These are phyloP conservation scores for Morpho deidamia DNA, from an alignment of 2,888 invertebrate species.

Conservation along the genomic window DNA sequence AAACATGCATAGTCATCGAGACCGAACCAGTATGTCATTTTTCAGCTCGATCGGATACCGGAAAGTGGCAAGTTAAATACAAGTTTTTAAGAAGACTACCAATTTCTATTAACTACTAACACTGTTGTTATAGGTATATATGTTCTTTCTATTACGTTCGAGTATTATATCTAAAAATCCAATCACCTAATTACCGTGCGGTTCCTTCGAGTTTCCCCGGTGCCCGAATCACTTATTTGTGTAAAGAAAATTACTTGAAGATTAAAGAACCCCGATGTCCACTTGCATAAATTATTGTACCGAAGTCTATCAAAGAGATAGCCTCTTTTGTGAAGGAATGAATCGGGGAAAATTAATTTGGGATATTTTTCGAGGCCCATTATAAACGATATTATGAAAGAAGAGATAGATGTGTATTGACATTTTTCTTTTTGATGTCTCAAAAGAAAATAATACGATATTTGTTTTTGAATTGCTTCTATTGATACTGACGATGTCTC, in stretches of 20 bases:
- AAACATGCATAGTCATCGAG: no score
- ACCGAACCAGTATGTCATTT: no score
- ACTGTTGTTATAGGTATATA: no score
- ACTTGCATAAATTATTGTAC: conserved; percentile 74
- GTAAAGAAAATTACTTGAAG: conserved; percentile 54
- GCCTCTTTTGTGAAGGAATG: conserved; percentile 52
- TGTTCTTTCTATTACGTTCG: no score
- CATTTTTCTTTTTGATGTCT: conserved; percentile 59
- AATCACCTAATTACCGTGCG: conserved; percentile 11
- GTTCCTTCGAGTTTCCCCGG: conserved; percentile 2
- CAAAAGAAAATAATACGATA: conserved; percentile 55
- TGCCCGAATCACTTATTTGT: conserved; percentile 18
- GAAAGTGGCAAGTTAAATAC: no score
- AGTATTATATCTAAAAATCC: background rate
- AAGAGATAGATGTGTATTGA: conserved; percentile 42
- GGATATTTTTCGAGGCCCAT: conserved; percentile 43
- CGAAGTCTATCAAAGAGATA: conserved; percentile 60
- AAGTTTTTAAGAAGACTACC: no score
- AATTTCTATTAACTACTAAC: no score
- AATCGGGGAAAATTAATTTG: conserved; percentile 70
- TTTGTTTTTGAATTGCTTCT: conserved; percentile 45
- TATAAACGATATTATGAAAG: conserved; percentile 40
- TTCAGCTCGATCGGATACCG: no score
- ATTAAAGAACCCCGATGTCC: conserved; percentile 63
- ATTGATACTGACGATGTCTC: no score